Percentiles rank a stretch among this genome's conserved stretches.
Conservation (phyloP, 2,113 vertebrate species). For the Microcebus ravelobensis region DNA sequence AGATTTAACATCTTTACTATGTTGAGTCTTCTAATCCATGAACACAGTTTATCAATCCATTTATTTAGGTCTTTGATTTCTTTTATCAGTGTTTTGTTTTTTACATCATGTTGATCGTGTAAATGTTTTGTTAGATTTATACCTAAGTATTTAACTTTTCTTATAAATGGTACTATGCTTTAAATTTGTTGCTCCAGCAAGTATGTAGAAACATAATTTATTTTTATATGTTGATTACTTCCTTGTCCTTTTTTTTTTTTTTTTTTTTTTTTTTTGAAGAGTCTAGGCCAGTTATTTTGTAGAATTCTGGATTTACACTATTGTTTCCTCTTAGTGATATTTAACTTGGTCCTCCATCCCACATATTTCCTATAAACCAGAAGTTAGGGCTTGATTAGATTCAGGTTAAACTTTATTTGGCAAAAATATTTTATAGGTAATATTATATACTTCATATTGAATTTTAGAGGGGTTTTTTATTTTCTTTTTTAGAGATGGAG, state of each 20-base stretch:
- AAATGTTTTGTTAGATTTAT: background rate
- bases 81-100: background rate
- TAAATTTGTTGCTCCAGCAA: background rate
- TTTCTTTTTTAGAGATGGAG: no score
- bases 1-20: background rate
- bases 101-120: background rate
- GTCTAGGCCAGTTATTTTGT: background rate
- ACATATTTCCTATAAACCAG: background rate
- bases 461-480: background rate
- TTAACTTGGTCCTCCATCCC: background rate
- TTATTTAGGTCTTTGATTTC: constrained; percentile 6
- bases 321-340: background rate
- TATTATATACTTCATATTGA: background rate
- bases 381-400: background rate
- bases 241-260: background rate
- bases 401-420: background rate
- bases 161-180: background rate
- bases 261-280: background rate
- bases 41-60: background rate
- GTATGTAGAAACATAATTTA: background rate
- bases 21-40: background rate
- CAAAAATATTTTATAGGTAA: background rate
- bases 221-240: background rate
- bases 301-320: background rate
- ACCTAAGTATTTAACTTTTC: background rate